phyloP scores from a whole-genome alignment of 2,888 invertebrate species.

The Lacanobia wlatinum region DNA sequence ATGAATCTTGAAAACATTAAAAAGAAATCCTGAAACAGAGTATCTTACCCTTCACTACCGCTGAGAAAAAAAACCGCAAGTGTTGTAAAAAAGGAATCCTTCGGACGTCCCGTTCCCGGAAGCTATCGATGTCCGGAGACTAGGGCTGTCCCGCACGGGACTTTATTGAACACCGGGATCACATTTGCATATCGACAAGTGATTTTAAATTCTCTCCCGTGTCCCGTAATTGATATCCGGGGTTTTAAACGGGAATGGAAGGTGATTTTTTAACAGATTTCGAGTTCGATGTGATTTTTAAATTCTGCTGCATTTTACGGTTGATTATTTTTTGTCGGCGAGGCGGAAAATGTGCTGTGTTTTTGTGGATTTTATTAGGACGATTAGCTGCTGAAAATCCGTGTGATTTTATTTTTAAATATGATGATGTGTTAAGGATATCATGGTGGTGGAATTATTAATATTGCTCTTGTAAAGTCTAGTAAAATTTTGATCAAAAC shows the following conservation, averaged over 20 bases:
- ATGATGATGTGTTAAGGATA: no score
- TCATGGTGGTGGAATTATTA: no score
- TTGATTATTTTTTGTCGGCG: conserved; percentile 26
- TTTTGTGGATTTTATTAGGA: conserved; percentile 7
- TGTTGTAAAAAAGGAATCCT: conserved; percentile 78
- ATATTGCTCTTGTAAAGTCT: no score
- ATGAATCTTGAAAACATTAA: not conserved
- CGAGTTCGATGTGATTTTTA: conserved; percentile 39
- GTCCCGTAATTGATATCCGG: conserved; percentile 77
- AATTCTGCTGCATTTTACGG: conserved; percentile 43
- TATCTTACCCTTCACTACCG: conserved; percentile 51
- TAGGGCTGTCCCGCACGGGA: conserved; percentile 68
- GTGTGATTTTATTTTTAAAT: conserved; percentile 11
- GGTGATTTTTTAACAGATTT: conserved; percentile 57
- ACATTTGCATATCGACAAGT: conserved; percentile 87
- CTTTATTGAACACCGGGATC: conserved; percentile 79
- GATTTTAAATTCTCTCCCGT: conserved; percentile 75
- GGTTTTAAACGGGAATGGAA: conserved; percentile 56
- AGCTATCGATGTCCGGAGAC: conserved; percentile 85
- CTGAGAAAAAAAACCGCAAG: conserved; percentile 72
- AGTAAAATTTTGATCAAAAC: no score
- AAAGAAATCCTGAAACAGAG: conserved; percentile 63
- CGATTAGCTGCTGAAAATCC: not conserved
- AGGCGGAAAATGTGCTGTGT: not conserved
- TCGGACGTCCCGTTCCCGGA: conserved; percentile 74